phyloP scores from a whole-genome alignment of 2,113 vertebrate genomes.

The Tinamus guttatus region DNA sequence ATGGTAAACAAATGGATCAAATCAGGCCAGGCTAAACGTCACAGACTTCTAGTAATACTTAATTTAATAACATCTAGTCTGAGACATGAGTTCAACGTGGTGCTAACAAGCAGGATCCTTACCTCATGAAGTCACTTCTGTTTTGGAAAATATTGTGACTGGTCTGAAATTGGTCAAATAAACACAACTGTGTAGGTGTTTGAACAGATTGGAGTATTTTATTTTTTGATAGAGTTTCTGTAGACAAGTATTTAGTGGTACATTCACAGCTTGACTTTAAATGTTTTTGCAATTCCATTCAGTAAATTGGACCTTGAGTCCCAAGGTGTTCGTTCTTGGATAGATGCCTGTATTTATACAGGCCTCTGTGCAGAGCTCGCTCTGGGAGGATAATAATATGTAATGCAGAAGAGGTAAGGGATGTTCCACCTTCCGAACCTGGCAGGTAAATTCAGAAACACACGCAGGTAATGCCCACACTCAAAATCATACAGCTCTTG shows the following conservation, averaged over 20 bases:
- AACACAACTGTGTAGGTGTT: background rate
- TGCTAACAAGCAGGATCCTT: background rate
- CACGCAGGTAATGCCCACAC: background rate
- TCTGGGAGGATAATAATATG: background rate
- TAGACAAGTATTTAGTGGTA: background rate
- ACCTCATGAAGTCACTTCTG: slow-evolving; percentile 16
- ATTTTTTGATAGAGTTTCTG: background rate
- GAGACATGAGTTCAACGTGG: slow-evolving; percentile 6
- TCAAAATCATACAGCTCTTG: background rate
- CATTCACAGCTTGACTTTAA: background rate
- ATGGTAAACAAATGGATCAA: slow-evolving; percentile 39
- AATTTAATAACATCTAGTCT: slow-evolving; percentile 43
- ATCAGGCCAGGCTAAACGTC: slow-evolving; percentile 23
- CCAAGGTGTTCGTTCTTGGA: background rate
- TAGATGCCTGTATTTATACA: background rate
- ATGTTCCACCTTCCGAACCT: background rate
- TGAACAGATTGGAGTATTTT: background rate
- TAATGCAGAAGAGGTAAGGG: background rate
- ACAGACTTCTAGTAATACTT: slow-evolving; percentile 22
- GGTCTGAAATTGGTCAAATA: background rate
- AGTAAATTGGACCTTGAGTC: background rate
- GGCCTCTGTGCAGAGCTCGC: background rate
- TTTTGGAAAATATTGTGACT: slow-evolving; percentile 27
- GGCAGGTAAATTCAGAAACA: background rate
- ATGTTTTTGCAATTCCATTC: background rate